Base-by-base conservation (phyloP, 1,140 invertebrate species). In the Meteorus sp. region DNA sequence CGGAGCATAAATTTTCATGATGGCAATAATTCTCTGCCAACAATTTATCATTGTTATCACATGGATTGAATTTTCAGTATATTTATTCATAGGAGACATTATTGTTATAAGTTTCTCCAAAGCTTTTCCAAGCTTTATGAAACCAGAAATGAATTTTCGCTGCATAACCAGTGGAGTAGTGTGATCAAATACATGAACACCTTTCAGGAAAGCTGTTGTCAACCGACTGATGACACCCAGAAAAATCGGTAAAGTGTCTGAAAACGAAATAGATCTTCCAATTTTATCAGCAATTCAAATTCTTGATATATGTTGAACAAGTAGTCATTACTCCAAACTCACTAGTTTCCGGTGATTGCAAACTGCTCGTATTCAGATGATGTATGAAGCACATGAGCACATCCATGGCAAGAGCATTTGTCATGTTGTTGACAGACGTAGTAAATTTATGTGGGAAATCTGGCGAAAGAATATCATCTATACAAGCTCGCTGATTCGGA, bases 101-200 rank as follows among this genome's bases (percentile, higher is more conserved):
- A 23, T 47, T 6, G 69, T 53, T 35, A 35, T 43, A 41, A 66
- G 63, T 1, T 56, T 47, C 25, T 66, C 33, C 20, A 74, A 48
- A 33, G 65, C 15, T 54, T 67, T 62, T 53, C 58, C 52, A 13
- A 74, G 17, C 23, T 74, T 67, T 17, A 44, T 11, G 31, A 76
- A 41, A 22, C 39, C 23, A 17, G 58, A 60, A 20, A 68, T n/a
- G 45, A 74, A 71, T 58, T 74, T 74, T 22, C 61, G 29, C 44
- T 71, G 62, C 11, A 35, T 45, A 17, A 50, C 8, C 20, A 65
- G 50, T 45, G 56, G 44, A 52, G 47, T 37, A 15, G 50, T 67
- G 48, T 67, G 22, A 39, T 73, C 66, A 47, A 69, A 66, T 33
- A 76, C 59, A 23, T 56, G 55, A 17, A 70, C 59, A 33, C 68